Percentiles rank a stretch among this genome's conserved stretches.
These are phyloP conservation scores for Scomberomorus guttatus DNA, from an alignment of 2,797 vertebrate genomes.

Conservation along the genomic window DNA sequence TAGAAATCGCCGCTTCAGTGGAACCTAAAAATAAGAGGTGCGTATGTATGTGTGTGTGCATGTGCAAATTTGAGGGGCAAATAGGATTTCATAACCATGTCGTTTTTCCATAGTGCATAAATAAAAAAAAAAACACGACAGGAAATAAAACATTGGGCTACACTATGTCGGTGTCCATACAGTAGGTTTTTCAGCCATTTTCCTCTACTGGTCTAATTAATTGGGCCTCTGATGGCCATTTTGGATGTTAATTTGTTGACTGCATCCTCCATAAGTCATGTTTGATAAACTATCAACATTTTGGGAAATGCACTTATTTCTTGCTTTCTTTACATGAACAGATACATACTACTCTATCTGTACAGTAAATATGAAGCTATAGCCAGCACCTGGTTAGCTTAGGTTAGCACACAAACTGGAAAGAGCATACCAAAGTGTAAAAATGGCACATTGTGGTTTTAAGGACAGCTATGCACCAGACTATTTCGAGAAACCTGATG, in stretches of 20 bases:
- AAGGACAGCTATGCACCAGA: not conserved
- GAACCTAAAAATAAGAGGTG: constrained; percentile 55
- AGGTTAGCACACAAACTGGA: too few relatives aligned
- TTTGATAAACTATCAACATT: not conserved
- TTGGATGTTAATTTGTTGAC: not conserved
- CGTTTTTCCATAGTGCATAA: constrained; percentile 16
- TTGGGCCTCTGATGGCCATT: not conserved
- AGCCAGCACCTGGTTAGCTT: too few relatives aligned
- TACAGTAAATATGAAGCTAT: too few relatives aligned
- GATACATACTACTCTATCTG: too few relatives aligned
- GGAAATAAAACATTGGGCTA: not conserved
- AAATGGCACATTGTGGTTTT: not conserved
- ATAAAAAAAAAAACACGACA: constrained; percentile 1
- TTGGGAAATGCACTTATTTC: too few relatives aligned
- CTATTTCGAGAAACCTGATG: too few relatives aligned
- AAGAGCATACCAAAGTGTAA: too few relatives aligned
- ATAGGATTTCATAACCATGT: constrained; percentile 13
- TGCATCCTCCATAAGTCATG: not conserved
- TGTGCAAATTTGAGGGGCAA: not conserved
- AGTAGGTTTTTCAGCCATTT: too few relatives aligned
- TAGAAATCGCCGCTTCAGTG: constrained; percentile 58
- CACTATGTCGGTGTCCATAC: not conserved
- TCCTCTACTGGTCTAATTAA: not conserved
- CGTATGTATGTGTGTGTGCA: constrained; percentile 6
- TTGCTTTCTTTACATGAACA: too few relatives aligned